phyloP scores from a whole-genome alignment of 2,113 vertebrate species.

The Anolis sagrei region DNA sequence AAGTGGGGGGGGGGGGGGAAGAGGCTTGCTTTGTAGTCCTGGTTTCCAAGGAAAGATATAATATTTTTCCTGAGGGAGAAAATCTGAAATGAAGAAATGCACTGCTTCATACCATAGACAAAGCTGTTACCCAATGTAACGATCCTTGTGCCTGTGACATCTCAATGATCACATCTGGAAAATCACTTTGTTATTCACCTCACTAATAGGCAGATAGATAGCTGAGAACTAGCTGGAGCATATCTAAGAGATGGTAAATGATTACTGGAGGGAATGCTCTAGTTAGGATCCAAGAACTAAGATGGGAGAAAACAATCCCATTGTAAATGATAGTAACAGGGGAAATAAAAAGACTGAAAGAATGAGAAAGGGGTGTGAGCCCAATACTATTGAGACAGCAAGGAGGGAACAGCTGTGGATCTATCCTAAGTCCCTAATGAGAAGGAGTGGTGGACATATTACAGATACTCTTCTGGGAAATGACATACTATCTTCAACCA shows the following conservation, averaged over 20 bases:
- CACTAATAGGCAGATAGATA: neutral
- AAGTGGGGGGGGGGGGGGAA: no score
- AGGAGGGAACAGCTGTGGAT: neutral
- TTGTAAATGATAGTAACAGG: neutral
- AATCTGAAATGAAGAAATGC: neutral
- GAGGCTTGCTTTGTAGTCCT: neutral
- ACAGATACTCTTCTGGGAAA: neutral
- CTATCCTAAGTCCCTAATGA: neutral
- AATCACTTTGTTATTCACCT: neutral
- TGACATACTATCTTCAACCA: neutral
- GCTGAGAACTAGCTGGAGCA: neutral
- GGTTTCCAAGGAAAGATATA: neutral
- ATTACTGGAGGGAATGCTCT: neutral
- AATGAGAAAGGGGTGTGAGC: neutral
- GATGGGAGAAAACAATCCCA: neutral
- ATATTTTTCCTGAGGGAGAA: neutral
- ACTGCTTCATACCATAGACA: neutral
- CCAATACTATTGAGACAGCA: neutral
- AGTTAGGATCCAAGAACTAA: neutral
- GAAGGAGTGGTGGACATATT: neutral
- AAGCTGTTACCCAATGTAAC: neutral
- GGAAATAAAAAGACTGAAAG: neutral
- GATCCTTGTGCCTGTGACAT: neutral
- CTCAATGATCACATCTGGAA: neutral
- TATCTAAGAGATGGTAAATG: neutral